A percentile compares a stretch with the other conserved stretches of the same genome.
Conservation (phyloP, 2,888 invertebrate species). For the Diachrysia chrysitis region DNA sequence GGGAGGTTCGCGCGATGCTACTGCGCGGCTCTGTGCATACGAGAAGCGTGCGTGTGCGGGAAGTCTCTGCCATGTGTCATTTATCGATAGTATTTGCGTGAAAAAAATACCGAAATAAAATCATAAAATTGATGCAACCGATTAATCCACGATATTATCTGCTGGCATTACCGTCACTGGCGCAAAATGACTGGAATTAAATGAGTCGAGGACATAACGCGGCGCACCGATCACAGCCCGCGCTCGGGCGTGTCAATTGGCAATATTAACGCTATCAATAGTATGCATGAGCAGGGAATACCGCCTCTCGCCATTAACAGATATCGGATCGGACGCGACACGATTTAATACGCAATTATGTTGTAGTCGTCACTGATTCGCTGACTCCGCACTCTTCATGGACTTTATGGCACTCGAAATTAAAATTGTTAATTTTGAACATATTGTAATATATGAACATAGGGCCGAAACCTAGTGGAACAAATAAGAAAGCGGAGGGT, state of each 20-base stretch:
- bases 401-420: neutral
- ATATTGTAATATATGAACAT: neutral
- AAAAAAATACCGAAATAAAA: neutral
- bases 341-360: constrained; percentile 18
- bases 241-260: neutral
- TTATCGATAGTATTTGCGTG: neutral
- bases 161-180: neutral
- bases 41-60: too few relatives aligned
- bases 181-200: neutral
- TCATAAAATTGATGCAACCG: neutral
- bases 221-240: neutral
- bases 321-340: constrained; percentile 5
- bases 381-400: neutral
- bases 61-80: too few relatives aligned
- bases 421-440: neutral
- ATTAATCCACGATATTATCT: too few relatives aligned
- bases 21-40: too few relatives aligned
- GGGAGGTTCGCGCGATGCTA: too few relatives aligned
- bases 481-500: too few relatives aligned
- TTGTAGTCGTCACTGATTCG: constrained; percentile 6
- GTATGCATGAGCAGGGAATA: constrained; percentile 15
- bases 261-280: constrained; percentile 7
- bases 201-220: neutral
- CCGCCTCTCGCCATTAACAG: neutral
- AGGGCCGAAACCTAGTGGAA: too few relatives aligned